A percentile compares a stretch with the other conserved stretches of the same genome.
These are phyloP conservation scores for Benitochromis conjunctus DNA, from an alignment of 2,113 vertebrate genomes.

Conservation along the genomic window DNA sequence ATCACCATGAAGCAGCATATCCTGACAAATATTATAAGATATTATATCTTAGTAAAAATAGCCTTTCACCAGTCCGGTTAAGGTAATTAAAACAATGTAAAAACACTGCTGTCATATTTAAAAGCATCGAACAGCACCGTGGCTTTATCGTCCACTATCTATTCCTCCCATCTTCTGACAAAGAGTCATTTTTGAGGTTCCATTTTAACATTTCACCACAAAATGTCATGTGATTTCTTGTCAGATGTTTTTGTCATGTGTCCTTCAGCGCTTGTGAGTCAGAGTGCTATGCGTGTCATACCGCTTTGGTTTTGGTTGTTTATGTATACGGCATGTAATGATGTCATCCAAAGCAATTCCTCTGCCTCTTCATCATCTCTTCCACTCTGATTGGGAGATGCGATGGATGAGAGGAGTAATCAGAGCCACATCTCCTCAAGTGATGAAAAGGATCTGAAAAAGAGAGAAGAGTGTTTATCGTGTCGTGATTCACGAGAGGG, in stretches of 20 bases:
- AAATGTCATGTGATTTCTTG: neutral
- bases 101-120: neutral
- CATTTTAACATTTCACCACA: neutral
- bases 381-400: constrained; percentile 22
- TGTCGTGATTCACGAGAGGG: neutral
- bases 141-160: neutral
- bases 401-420: constrained; percentile 18
- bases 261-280: neutral
- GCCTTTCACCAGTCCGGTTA: neutral
- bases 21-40: neutral
- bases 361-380: neutral
- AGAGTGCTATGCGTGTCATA: neutral
- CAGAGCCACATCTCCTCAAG: constrained; percentile 10
- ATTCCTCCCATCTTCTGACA: neutral
- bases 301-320: constrained; percentile 2
- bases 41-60: neutral
- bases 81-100: neutral
- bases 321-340: neutral
- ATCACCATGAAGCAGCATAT: neutral
- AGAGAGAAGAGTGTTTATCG: neutral
- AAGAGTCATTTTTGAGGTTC: neutral
- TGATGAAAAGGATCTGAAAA: constrained; percentile 1
- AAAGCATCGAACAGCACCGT: neutral
- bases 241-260: neutral
- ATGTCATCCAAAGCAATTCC: constrained; percentile 2